Base-by-base conservation (phyloP, 1,140 invertebrate genomes). In the Pseudomyrmex dendroicus region DNA sequence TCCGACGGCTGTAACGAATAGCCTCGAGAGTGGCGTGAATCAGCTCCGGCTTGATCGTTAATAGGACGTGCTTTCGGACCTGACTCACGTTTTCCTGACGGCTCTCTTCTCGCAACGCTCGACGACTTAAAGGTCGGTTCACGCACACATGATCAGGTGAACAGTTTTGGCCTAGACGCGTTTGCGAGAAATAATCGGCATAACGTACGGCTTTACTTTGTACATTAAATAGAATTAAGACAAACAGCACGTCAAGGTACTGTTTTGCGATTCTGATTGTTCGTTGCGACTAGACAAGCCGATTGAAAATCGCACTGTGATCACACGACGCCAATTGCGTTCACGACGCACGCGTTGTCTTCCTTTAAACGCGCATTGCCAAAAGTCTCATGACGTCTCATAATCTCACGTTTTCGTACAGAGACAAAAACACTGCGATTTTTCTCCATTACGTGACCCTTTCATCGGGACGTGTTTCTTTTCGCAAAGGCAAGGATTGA, bases 81-180 rank as follows among this genome's bases (percentile, higher is more conserved):
- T 86, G 86, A 87, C 82, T 87, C 85, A 87, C 82, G 85, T 80
- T 74, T 73, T 70, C 63, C 48, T 82, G 68, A 73, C 73, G 83
- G 85, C 46, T 73, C 62, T 72, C 76, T 59, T 70, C 66, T 64
- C 70, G 63, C 25, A 59, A 86, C 15, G 70, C 74, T 68, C 48
- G 44, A 73, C 44, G n/a, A 35, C 66, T 80, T 80, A 61, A 61
- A 80, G 54, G 20, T 68, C 44, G 44, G 10, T 50, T 59, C 44
- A 70, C 10, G 35, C 25, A 35, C 50, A n/a, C 59, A 8, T 10
- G 35, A 78, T 57, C 15, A 12, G 54, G 48, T 61, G 44, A 8
- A 15, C 48, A 70, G 72, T 80, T 22, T 35, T 35, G 22, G 3
- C n/a, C 35, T 35, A 22, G 20, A 68, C 63, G 17, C 63, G 17